Percentiles rank a stretch among this genome's conserved stretches.
Conservation (phyloP, 2,113 vertebrate genomes). For the Girardinichthys multiradiatus region DNA sequence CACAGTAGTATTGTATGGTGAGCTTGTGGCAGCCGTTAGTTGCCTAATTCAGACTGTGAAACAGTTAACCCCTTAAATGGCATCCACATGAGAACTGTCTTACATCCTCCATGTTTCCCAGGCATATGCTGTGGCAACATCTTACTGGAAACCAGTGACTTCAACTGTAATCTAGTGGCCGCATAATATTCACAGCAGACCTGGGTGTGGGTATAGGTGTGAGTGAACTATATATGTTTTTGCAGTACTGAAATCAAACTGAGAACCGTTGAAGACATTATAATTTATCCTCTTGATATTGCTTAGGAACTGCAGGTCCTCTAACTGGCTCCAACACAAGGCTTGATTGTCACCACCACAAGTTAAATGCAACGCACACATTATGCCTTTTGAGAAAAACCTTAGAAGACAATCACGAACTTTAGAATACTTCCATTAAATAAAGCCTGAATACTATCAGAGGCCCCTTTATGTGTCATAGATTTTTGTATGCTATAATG, state of each 20-base stretch:
- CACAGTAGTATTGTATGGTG: constrained; percentile 36
- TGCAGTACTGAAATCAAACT: not conserved
- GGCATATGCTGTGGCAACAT: not conserved
- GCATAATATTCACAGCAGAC: not conserved
- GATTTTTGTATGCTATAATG: not conserved
- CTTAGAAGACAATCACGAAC: not conserved
- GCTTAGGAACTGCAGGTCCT: not conserved
- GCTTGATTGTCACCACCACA: not conserved
- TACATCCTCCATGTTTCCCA: constrained; percentile 32
- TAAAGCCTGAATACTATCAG: not conserved
- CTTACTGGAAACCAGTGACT: constrained; percentile 57
- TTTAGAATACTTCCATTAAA: not conserved
- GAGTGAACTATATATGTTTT: not conserved
- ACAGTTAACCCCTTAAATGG: constrained; percentile 45
- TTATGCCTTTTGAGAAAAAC: not conserved
- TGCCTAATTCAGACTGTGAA: constrained; percentile 25
- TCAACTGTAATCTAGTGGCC: constrained; percentile 33
- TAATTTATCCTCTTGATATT: not conserved
- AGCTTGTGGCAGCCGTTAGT: constrained; percentile 33
- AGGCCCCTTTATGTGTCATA: not conserved
- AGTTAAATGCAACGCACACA: not conserved
- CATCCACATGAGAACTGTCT: constrained; percentile 1
- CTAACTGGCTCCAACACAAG: not conserved
- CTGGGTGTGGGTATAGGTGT: constrained; percentile 19
- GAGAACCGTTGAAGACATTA: not conserved